Conservation (phyloP, 1,140 invertebrate species). For the Cydia strobilella region DNA sequence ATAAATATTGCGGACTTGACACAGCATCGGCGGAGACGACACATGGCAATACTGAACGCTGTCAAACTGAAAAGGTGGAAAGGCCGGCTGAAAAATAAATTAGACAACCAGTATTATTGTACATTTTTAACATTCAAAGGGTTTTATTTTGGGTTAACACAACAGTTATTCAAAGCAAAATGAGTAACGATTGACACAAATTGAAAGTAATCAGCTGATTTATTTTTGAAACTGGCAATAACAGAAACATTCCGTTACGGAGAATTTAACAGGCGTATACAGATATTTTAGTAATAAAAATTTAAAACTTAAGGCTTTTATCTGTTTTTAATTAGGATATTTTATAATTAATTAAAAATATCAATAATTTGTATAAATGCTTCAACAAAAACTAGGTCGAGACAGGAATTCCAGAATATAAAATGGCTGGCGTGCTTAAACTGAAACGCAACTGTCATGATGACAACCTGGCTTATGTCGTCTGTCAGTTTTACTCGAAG, state of each 20-base stretch:
- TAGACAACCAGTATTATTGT: not conserved
- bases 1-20: conserved; percentile 59
- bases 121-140: not conserved
- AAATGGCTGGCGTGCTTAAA: not conserved
- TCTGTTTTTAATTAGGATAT: too few species aligned
- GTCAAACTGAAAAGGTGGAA: not conserved
- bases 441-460: not conserved
- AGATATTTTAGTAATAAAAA: too few species aligned
- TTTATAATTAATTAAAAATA: too few species aligned
- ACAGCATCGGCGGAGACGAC: conserved; percentile 19
- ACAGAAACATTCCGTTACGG: not conserved
- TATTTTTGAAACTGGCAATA: not conserved
- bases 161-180: not conserved
- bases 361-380: too few species aligned
- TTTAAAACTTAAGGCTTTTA: too few species aligned
- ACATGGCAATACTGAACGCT: conserved; percentile 19
- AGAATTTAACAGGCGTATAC: too few species aligned
- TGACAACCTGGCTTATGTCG: not conserved
- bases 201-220: not conserved
- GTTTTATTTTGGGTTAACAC: not conserved
- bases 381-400: too few species aligned
- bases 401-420: not conserved
- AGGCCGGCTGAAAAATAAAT: not conserved
- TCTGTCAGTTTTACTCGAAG: not conserved
- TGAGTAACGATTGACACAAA: not conserved